Conservation (phyloP, 2,888 invertebrate genomes). For the Phyllotreta striolata region DNA sequence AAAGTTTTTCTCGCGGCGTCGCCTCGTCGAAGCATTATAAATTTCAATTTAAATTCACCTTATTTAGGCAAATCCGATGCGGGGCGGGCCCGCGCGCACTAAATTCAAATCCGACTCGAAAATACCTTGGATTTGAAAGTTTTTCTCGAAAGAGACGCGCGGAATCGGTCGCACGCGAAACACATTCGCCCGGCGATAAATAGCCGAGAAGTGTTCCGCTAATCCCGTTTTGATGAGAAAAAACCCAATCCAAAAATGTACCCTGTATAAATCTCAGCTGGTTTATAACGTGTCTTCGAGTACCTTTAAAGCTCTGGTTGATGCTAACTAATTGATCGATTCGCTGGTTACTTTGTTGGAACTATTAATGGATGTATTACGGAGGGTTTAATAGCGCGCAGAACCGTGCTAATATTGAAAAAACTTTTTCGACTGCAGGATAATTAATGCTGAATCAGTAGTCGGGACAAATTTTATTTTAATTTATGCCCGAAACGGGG, state of each 20-base stretch:
- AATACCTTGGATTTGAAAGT: slow-evolving; percentile 28
- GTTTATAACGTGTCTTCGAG: no score
- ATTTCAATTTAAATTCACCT: slow-evolving; percentile 38
- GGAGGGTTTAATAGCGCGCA: no score
- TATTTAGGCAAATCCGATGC: slow-evolving; percentile 36
- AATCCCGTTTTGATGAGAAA: no score
- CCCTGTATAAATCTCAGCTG: no score
- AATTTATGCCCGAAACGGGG: neutral
- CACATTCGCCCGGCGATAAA: slow-evolving; percentile 8
- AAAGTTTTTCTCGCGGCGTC: no score
- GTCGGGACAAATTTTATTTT: slow-evolving; percentile 9
- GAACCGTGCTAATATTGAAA: no score
- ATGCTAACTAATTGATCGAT: no score
- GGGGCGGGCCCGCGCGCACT: slow-evolving; percentile 20
- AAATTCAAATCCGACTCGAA: slow-evolving; percentile 29
- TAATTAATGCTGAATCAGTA: slow-evolving; percentile 6
- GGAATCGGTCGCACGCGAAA: slow-evolving; percentile 31
- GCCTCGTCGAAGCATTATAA: slow-evolving; percentile 31
- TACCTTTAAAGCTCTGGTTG: no score
- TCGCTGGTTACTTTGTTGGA: no score
- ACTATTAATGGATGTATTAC: no score
- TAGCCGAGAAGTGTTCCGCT: neutral
- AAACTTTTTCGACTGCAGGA: neutral
- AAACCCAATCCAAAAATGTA: no score
- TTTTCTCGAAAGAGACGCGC: slow-evolving; percentile 6